phyloP scores from a whole-genome alignment of 1,140 invertebrate species.

The Condylostylus longicornis region DNA sequence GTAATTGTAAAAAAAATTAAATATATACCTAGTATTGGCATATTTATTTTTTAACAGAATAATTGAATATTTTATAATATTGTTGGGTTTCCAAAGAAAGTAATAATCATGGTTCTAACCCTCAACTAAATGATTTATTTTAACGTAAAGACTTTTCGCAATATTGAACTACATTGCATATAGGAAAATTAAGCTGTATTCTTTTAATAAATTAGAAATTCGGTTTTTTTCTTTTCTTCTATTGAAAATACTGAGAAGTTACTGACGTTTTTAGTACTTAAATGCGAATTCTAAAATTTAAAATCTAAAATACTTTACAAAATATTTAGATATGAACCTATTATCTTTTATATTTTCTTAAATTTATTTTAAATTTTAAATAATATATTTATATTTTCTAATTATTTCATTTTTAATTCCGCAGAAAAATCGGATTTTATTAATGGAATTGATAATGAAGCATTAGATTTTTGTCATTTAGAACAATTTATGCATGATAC shows the following conservation, averaged over 20 bases:
- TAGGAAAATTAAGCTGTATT: constrained; percentile 3
- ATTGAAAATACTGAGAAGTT: background rate
- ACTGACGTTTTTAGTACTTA: constrained; percentile 23
- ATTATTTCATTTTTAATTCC: background rate
- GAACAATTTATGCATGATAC: constrained; percentile 57
- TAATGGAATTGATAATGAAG: constrained; percentile 65
- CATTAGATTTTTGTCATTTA: constrained; percentile 59
- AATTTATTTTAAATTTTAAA: constrained; percentile 7
- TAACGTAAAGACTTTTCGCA: background rate
- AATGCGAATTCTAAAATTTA: constrained; percentile 6
- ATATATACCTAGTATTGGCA: no score
- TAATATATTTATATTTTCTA: constrained; percentile 1
- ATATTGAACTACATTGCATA: background rate
- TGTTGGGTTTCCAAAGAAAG: background rate
- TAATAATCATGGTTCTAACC: background rate
- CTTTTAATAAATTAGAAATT: constrained; percentile 13
- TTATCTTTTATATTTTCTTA: no score
- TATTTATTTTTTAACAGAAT: no score
- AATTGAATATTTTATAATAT: no score
- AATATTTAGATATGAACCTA: background rate
- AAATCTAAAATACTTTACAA: no score
- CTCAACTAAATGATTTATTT: background rate
- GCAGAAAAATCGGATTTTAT: constrained; percentile 48
- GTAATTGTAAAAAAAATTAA: background rate
- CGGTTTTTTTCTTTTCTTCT: constrained; percentile 8